Evolutionary conservation across 2,888 invertebrate genomes (phyloP).

Genomic region (Erebia aethiops): DNA sequence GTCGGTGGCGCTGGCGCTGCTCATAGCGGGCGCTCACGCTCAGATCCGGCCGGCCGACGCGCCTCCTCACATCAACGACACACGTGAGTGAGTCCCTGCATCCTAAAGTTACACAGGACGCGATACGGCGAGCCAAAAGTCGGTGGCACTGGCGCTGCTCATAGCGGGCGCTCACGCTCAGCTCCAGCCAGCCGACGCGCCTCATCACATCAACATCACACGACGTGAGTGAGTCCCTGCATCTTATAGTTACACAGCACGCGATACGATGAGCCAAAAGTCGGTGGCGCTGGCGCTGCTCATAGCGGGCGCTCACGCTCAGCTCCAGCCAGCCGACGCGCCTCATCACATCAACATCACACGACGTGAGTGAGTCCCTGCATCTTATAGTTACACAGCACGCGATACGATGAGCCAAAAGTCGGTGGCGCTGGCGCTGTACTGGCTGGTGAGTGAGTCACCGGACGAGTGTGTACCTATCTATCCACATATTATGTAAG

Average conservation of each 20-base stretch:
- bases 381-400: too few relatives aligned
- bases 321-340: conserved; percentile 75
- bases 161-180: too few relatives aligned
- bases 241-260: conserved; percentile 49
- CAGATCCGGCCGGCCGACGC: conserved; percentile 77
- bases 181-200: conserved; percentile 59
- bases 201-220: conserved; percentile 65
- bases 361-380: too few relatives aligned
- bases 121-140: conserved; percentile 67
- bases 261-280: conserved; percentile 69
- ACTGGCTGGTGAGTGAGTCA: too few relatives aligned
- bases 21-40: conserved; percentile 62
- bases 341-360: conserved; percentile 37
- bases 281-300: conserved; percentile 67
- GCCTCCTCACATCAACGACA: too few relatives aligned
- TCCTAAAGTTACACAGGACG: conserved; percentile 42
- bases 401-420: too few relatives aligned
- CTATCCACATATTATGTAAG: too few relatives aligned
- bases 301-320: conserved; percentile 63
- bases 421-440: too few relatives aligned
- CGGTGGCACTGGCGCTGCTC: too few relatives aligned
- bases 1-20: conserved; percentile 64
- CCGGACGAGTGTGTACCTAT: too few relatives aligned
- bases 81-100: too few relatives aligned
- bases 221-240: conserved; percentile 58